These are phyloP conservation scores for Pongo abelii DNA, from an alignment of 2,113 vertebrate species.

Conservation along the genomic window DNA sequence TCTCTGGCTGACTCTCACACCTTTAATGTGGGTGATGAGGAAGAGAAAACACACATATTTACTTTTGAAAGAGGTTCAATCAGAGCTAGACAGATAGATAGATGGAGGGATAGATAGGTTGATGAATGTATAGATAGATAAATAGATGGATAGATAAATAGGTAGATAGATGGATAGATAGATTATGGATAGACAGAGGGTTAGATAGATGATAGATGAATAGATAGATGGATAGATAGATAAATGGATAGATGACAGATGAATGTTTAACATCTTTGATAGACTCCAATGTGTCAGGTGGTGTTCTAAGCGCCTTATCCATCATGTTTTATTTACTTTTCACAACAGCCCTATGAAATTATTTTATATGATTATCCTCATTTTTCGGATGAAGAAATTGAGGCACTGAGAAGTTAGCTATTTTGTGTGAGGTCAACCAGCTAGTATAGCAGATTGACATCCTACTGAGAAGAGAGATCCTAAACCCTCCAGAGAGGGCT, in stretches of 20 bases:
- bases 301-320: background rate
- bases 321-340: background rate
- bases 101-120: too few species aligned
- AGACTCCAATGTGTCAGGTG: background rate
- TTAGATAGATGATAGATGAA: too few species aligned
- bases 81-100: background rate
- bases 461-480: background rate
- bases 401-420: background rate
- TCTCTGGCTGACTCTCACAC: background rate
- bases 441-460: background rate
- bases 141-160: too few species aligned
- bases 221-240: too few species aligned
- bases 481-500: accelerated
- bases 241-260: background rate
- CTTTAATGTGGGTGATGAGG: background rate
- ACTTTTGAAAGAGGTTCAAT: background rate
- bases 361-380: background rate
- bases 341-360: background rate
- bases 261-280: background rate
- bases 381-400: background rate
- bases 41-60: background rate
- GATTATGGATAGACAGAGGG: background rate
- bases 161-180: too few species aligned
- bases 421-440: background rate
- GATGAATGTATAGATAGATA: background rate